phyloP scores from a whole-genome alignment of 2,113 vertebrate species.

The Bubo blakistoni region DNA sequence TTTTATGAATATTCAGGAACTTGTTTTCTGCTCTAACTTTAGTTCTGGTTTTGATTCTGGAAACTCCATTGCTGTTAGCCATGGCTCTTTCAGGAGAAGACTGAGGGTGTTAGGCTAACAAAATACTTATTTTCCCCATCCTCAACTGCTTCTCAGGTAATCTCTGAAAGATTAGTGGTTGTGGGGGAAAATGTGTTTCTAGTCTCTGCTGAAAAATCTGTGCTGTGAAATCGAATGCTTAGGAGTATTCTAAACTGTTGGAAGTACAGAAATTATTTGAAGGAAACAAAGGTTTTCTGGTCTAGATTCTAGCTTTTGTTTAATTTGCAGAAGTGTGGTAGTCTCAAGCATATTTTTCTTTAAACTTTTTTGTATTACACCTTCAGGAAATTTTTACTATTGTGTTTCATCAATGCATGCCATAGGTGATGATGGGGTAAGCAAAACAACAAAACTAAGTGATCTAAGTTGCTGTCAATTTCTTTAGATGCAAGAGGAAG shows the following conservation, averaged over 20 bases:
- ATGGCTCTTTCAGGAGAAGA: not conserved
- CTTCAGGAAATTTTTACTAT: not conserved
- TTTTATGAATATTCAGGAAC: not conserved
- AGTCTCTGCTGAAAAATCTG: not conserved
- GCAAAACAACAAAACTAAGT: not conserved
- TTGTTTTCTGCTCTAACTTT: not conserved
- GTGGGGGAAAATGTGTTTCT: not conserved
- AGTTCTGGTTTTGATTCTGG: not conserved
- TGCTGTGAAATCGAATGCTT: not conserved
- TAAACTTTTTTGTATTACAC: not conserved
- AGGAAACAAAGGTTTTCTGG: not conserved
- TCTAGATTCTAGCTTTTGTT: not conserved
- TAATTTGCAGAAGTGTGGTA: not conserved
- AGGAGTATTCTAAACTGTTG: not conserved
- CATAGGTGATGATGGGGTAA: not conserved
- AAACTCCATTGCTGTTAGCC: not conserved
- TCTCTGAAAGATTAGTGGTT: not conserved
- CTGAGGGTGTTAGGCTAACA: not conserved
- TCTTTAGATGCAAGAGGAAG: not conserved
- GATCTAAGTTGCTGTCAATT: not conserved
- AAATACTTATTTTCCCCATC: not conserved
- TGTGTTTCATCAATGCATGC: not conserved
- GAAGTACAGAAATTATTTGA: not conserved
- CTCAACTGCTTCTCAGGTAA: not conserved
- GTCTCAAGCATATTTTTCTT: not conserved